Conservation (phyloP, 2,888 invertebrate species). For the Melinopterus prodromus region DNA sequence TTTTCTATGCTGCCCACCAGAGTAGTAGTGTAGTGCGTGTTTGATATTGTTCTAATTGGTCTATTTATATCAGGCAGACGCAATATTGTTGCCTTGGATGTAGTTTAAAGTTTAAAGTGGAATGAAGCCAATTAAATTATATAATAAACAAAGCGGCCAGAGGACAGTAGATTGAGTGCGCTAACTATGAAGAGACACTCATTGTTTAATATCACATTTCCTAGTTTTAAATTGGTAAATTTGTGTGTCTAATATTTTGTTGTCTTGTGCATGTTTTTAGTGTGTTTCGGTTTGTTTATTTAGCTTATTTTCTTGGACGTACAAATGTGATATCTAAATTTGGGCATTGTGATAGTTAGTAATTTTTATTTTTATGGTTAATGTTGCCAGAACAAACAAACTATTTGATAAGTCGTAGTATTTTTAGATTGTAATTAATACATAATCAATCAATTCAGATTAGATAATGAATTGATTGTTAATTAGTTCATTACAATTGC, state of each 20-base stretch:
- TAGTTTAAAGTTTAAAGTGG: constrained; percentile 30
- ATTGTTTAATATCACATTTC: constrained; percentile 35
- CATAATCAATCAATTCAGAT: neutral
- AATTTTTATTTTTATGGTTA: neutral
- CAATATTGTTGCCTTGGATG: constrained; percentile 30
- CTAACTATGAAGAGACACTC: constrained; percentile 35
- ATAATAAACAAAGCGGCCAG: constrained; percentile 30
- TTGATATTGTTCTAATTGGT: neutral
- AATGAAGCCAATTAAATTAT: constrained; percentile 36
- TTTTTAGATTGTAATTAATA: neutral
- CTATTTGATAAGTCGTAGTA: neutral
- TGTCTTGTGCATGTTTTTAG: constrained; percentile 11
- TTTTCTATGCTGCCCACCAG: neutral
- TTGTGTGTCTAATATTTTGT: neutral
- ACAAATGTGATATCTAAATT: neutral
- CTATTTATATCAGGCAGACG: constrained; percentile 8
- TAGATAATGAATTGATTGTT: neutral
- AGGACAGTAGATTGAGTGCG: constrained; percentile 27
- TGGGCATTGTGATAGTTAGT: neutral
- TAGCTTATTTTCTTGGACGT: neutral
- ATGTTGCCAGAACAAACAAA: neutral
- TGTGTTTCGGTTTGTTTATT: neutral
- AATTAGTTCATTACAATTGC: neutral
- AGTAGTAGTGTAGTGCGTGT: neutral
- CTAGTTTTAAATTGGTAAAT: constrained; percentile 34